Base-by-base conservation (phyloP, 2,888 invertebrate species). In the Alloscopus bannaensis region DNA sequence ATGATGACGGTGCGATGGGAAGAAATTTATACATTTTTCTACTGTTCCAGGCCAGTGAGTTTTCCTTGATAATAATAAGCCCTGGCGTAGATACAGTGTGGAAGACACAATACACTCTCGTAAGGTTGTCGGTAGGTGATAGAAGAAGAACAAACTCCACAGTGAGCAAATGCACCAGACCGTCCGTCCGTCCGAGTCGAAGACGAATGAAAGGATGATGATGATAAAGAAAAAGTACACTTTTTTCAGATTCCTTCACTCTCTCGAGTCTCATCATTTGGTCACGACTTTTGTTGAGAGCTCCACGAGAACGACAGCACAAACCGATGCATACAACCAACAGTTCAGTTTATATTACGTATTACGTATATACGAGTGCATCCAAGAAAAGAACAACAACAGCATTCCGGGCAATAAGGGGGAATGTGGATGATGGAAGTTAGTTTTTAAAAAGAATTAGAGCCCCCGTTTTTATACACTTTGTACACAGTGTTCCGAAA, bases 31-130 rank as follows among this genome's bases (percentile, higher is more conserved):
- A 78, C 78, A 78, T 78, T 78, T 78, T 78, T 78, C 78, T 78
- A 78, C 78, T 78, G 78, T 78, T 78, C 78, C 78, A 78, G 78
- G 78, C 78, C 78, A 78, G 78, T 78, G 78, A 78, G 78, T 78
- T 78, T 78, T 64, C 77, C 64, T 77, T 62, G 65, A 68, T 68
- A 42, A 62, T 68, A 66, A 45, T 45, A 45, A 40, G n/a, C 70
- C 31, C 45, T 45, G 40, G 62, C 45, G 36, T 60, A 26, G 3
- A 4, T 40, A 2, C 28, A 57, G 11, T 42, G 20, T 26, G 20
- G n/a, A n/a, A 45, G 18, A 50, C 66, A 20, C 24, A 50, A 31
- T 29, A 62, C 22, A 57, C 18, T 47, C 47, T 3, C 6, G 22
- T 11, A 6, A 24, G 55, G 3, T 3, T 55, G 55, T 55, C 55